These are phyloP conservation scores for Catharus fuscescens DNA, from an alignment of 2,113 vertebrate species.

Conservation along the genomic window DNA sequence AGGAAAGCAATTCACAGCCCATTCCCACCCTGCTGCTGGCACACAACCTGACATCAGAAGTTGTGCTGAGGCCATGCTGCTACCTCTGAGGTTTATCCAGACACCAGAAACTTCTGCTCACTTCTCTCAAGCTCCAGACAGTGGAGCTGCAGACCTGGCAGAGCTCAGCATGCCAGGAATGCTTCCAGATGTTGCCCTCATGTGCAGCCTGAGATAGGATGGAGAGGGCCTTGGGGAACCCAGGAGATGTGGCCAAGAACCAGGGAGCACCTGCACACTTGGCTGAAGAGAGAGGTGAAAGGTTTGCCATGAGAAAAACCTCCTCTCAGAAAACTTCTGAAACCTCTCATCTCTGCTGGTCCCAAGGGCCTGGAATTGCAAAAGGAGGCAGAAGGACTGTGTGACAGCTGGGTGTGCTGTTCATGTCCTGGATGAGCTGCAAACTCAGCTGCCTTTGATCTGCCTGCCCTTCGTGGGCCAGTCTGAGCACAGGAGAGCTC, in stretches of 20 bases:
- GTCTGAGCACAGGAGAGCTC: not conserved
- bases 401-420: not conserved
- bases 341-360: not conserved
- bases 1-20: not conserved
- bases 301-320: not conserved
- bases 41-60: not conserved
- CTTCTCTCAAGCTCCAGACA: not conserved
- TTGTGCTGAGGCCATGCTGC: not conserved
- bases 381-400: not conserved
- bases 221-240: not conserved
- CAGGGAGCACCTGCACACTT: not conserved
- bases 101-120: not conserved
- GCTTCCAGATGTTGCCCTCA: not conserved
- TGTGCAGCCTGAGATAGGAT: not conserved
- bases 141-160: fast-evolving
- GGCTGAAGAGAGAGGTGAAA: not conserved
- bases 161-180: not conserved
- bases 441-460: not conserved
- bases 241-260: not conserved
- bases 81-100: not conserved
- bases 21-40: not conserved
- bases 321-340: not conserved
- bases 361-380: not conserved
- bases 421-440: fast-evolving
- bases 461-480: not conserved